phyloP scores from a whole-genome alignment of 2,113 vertebrate genomes.

The Lepidiolamprologus cunningtoni region DNA sequence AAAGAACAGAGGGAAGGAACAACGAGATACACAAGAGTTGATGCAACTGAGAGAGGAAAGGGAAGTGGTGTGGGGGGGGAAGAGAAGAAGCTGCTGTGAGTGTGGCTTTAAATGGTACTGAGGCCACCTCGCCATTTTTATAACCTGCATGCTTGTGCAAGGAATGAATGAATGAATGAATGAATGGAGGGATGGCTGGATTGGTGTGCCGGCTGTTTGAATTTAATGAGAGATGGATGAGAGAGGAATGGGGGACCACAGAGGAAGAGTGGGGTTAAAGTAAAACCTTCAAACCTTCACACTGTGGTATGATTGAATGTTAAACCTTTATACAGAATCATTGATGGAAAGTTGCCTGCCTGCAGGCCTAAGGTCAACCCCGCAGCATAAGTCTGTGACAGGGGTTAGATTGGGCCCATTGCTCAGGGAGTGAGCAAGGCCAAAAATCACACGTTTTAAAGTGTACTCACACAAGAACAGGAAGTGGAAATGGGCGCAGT shows the following conservation, averaged over 20 bases:
- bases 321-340: neutral
- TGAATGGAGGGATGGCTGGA: neutral
- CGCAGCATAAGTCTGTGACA: neutral
- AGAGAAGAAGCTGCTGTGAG: conserved; percentile 10
- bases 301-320: neutral
- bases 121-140: neutral
- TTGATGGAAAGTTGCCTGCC: neutral
- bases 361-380: neutral
- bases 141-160: neutral
- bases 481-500: neutral
- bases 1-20: neutral
- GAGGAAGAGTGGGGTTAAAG: neutral
- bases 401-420: neutral
- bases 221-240: neutral
- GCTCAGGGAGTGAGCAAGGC: neutral
- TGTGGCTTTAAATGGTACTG: conserved; percentile 1
- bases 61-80: conserved; percentile 40
- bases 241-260: neutral
- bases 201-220: neutral
- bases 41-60: conserved; percentile 21
- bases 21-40: neutral
- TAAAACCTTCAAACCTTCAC: neutral
- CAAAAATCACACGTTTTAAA: neutral
- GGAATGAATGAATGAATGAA: neutral
- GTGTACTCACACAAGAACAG: neutral